Evolutionary conservation across 2,888 invertebrate species (phyloP).

Genomic region (Drosophila melanosoma): DNA sequence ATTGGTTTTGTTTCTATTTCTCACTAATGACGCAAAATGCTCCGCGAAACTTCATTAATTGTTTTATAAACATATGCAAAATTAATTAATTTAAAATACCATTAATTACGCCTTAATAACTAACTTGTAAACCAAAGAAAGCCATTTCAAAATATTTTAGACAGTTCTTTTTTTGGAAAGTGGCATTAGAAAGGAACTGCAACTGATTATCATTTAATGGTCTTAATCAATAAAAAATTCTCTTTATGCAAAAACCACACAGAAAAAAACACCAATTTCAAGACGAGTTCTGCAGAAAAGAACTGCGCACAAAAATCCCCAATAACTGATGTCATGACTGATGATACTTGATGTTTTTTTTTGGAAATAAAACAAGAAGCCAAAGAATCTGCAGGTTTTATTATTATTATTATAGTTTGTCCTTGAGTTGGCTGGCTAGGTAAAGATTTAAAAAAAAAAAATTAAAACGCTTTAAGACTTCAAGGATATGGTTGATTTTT

Average conservation of each 20-base stretch:
- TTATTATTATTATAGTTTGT: slow-evolving; percentile 9
- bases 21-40: slow-evolving; percentile 61
- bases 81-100: slow-evolving; percentile 78
- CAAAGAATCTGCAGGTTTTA: slow-evolving; percentile 10
- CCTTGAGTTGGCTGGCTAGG: slow-evolving; percentile 17
- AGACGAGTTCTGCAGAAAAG: slow-evolving; percentile 22
- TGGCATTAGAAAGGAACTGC: slow-evolving; percentile 40
- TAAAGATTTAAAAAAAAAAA: slow-evolving; percentile 2
- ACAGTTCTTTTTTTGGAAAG: slow-evolving; percentile 38
- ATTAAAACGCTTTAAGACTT: background rate
- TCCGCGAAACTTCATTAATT: slow-evolving; percentile 74
- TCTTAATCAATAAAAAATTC: slow-evolving; percentile 2
- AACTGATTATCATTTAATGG: slow-evolving; percentile 28
- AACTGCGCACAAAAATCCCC: slow-evolving; percentile 25
- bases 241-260: slow-evolving; percentile 6
- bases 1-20: slow-evolving; percentile 33
- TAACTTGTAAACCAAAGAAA: slow-evolving; percentile 69
- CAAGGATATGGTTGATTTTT: slow-evolving; percentile 28
- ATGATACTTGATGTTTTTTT: background rate
- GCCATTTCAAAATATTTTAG: slow-evolving; percentile 35
- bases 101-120: slow-evolving; percentile 78
- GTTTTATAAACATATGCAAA: slow-evolving; percentile 79
- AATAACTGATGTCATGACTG: slow-evolving; percentile 41
- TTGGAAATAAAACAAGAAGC: slow-evolving; percentile 4
- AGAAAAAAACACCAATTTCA: background rate